These are phyloP conservation scores for Propithecus deckenii DNA, from an alignment of 2,797 vertebrate genomes.

Conservation along the genomic window DNA sequence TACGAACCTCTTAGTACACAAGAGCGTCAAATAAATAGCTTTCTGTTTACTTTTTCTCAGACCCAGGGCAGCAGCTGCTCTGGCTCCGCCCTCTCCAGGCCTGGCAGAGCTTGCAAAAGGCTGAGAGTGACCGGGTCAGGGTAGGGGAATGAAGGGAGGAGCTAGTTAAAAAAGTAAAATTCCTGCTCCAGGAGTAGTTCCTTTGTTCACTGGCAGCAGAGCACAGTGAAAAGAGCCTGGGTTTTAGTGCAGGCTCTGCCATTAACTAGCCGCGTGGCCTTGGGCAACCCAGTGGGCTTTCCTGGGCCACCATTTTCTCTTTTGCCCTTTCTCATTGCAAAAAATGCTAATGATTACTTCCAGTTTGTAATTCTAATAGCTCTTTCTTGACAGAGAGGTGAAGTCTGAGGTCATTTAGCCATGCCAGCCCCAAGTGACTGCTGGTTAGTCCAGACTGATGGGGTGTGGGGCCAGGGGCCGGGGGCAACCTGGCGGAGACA, in stretches of 20 bases:
- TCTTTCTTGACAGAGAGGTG: not conserved
- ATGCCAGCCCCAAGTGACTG: not conserved
- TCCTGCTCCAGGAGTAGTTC: not conserved
- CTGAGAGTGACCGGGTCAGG: not conserved
- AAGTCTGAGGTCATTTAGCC: not conserved
- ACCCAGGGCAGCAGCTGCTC: conserved; percentile 12
- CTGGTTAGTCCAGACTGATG: not conserved
- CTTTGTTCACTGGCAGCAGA: not conserved
- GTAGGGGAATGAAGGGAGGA: not conserved
- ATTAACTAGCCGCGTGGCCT: not conserved
- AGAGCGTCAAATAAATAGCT: conserved; percentile 31
- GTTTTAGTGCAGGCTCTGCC: not conserved
- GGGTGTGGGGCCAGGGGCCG: not conserved
- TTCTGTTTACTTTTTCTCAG: conserved; percentile 69
- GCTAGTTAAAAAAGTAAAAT: not conserved
- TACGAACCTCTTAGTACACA: conserved; percentile 21
- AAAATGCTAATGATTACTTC: not conserved
- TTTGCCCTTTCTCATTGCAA: not conserved
- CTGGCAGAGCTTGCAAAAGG: conserved; percentile 3
- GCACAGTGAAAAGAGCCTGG: not conserved
- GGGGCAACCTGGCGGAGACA: not conserved
- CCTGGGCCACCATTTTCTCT: not conserved
- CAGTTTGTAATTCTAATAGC: not conserved
- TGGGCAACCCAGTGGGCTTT: not conserved
- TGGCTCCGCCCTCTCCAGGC: conserved; percentile 26